Evolutionary conservation across 2,888 invertebrate species (phyloP).

Genomic region (Pyrgus malvae): DNA sequence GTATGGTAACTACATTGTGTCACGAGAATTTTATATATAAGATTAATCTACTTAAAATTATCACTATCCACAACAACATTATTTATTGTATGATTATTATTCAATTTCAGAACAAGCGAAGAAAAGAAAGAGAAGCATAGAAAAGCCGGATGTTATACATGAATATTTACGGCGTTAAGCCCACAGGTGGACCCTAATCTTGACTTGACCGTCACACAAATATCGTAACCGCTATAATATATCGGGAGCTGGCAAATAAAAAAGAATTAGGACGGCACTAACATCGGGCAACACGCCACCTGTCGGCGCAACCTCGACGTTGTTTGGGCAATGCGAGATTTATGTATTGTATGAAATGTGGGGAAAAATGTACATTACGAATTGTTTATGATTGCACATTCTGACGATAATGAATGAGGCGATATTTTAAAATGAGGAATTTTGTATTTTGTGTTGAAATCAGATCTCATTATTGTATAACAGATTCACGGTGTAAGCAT

Average conservation of each 20-base stretch:
- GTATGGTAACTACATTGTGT: no score
- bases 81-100: no score
- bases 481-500: no score
- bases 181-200: not conserved
- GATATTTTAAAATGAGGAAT: not conserved
- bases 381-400: slow-evolving; percentile 11
- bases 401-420: slow-evolving; percentile 7
- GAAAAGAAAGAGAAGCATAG: no score
- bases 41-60: no score
- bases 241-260: slow-evolving; percentile 15
- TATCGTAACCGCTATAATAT: slow-evolving; percentile 2
- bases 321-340: slow-evolving; percentile 20
- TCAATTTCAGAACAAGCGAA: no score
- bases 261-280: slow-evolving; percentile 29
- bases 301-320: slow-evolving; percentile 25
- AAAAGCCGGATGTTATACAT: no score
- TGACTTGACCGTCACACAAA: not conserved
- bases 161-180: not conserved
- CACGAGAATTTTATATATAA: no score
- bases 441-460: not conserved
- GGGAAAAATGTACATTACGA: slow-evolving; percentile 16
- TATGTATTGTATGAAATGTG: slow-evolving; percentile 16
- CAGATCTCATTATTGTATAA: no score
- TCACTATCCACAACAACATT: no score
- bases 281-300: slow-evolving; percentile 29